Base-by-base conservation (phyloP, 2,888 invertebrate genomes). In the Tenthredo notha region DNA sequence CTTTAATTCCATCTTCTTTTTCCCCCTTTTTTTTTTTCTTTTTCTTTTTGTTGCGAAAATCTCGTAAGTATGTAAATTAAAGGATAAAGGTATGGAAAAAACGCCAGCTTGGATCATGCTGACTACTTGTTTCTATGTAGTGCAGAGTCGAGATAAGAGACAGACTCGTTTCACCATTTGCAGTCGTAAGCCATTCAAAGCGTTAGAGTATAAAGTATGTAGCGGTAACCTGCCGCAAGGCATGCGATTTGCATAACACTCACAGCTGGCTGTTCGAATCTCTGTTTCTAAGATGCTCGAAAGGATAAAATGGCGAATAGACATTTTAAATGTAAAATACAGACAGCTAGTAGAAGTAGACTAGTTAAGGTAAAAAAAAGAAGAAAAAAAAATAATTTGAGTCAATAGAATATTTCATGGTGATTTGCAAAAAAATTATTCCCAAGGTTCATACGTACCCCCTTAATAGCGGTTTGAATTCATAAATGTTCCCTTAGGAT, bases 181-280 rank as follows among this genome's bases (percentile, higher is more conserved):
- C 40, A 74, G 43, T 74, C 74, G 74, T 74, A 67, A 40, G 43
- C 74, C 25, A 21, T 74, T 74, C 74, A 43, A 43, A 74, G 74
- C 21, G n/a, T 21, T 25, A 43, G 7, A 43, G 74, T 74, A 43
- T 74, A n/a, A 74, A 10, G 74, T 74, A 74, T n/a, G 18, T 43
- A 43, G 40, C n/a, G 74, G 21, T 74, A 74, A 9, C 43, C 74
- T 74, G 74, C 43, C 40, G 74, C 74, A 33, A 74, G 74, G 21
- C 18, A 74, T 43, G 21, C 21, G n/a, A 74, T 74, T 74, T 74
- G 43, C 74, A 74, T 74, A 74, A 43, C 43, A 74, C 43, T 40
- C n/a, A 12, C 15, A 43, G 25, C 74, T 74, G 10, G 18, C 74
- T 40, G 74, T 43, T 40, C 74, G 74, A 21, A 74, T 74, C 74